phyloP scores from a whole-genome alignment of 2,113 vertebrate species.

The Nycticryphes semicollaris region DNA sequence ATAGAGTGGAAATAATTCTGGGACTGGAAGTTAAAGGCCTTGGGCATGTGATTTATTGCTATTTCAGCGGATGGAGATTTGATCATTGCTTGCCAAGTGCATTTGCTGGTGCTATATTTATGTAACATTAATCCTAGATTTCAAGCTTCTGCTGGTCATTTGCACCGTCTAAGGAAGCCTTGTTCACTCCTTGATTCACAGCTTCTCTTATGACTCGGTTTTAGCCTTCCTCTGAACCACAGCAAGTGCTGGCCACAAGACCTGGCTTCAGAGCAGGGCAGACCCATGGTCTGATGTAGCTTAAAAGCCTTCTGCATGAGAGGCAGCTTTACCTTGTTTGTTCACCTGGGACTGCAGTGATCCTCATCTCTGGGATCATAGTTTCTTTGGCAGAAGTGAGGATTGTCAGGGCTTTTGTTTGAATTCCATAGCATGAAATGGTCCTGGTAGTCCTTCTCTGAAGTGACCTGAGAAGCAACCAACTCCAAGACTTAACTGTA shows the following conservation, averaged over 20 bases:
- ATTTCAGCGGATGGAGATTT: neutral
- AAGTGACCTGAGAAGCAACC: neutral
- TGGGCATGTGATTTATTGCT: conserved; percentile 43
- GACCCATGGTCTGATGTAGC: neutral
- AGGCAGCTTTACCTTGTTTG: neutral
- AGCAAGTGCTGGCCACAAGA: neutral
- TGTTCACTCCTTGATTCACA: neutral
- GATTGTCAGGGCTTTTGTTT: neutral
- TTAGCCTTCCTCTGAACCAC: neutral
- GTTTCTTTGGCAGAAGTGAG: neutral
- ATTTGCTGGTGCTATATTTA: neutral
- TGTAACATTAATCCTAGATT: neutral
- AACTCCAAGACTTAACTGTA: neutral
- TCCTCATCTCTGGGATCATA: neutral
- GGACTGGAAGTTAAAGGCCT: conserved; percentile 44
- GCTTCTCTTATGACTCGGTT: neutral
- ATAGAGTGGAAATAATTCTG: conserved; percentile 24
- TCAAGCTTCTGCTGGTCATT: neutral
- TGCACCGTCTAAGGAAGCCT: neutral
- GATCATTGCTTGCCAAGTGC: neutral
- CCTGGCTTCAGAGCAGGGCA: neutral
- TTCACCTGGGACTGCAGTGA: neutral
- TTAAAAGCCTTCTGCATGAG: neutral
- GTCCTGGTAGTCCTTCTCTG: neutral
- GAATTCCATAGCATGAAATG: neutral